These are phyloP conservation scores for Artibeus lituratus DNA, from an alignment of 2,797 vertebrate species.

Conservation along the genomic window DNA sequence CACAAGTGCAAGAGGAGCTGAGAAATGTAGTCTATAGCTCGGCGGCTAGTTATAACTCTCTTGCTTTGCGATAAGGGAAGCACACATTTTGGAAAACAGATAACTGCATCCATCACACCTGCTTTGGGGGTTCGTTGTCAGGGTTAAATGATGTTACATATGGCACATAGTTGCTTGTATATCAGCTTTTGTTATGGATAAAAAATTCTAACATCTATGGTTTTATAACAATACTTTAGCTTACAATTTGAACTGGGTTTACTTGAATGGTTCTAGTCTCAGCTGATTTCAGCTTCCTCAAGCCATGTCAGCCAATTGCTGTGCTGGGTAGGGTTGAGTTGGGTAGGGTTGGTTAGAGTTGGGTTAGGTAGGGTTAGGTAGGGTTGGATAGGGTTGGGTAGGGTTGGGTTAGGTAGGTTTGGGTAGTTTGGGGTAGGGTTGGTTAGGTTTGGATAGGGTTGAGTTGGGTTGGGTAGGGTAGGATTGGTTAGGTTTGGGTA, in stretches of 20 bases:
- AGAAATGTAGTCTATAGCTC: not conserved
- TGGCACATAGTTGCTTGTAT: not conserved
- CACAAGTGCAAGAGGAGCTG: not conserved
- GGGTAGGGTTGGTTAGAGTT: no score
- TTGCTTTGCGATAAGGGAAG: not conserved
- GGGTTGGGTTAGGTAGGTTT: no score
- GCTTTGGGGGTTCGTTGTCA: not conserved
- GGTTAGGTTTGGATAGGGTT: no score
- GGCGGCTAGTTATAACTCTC: not conserved
- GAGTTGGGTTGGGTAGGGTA: no score
- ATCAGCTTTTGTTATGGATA: not conserved
- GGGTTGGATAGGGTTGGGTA: no score
- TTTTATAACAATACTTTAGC: not conserved
- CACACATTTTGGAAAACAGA: not conserved
- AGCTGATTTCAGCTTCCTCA: not conserved
- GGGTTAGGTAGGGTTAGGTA: no score
- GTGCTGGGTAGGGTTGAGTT: no score
- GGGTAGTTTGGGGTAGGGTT: no score
- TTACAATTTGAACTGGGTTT: not conserved
- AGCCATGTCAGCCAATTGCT: not conserved
- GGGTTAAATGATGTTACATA: not conserved
- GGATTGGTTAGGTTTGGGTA: no score
- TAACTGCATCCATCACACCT: not conserved
- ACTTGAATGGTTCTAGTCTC: not conserved
- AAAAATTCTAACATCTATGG: not conserved